Percentiles rank a stretch among this genome's conserved stretches.
Evolutionary conservation across 2,888 invertebrate genomes (phyloP).

Genomic region (Ornithoptera priamus): DNA sequence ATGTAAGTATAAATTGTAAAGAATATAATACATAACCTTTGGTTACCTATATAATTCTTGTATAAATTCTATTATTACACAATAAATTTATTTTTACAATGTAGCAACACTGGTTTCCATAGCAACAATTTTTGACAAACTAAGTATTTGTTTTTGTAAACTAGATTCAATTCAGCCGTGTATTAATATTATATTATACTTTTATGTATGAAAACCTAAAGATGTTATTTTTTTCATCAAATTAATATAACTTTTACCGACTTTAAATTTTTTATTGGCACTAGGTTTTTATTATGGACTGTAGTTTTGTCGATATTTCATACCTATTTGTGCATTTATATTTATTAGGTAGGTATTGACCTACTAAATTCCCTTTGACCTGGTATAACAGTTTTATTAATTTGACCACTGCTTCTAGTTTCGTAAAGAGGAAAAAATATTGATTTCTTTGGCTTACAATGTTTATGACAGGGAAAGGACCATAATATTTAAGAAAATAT

Average conservation of each 20-base stretch:
- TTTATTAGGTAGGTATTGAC: conserved; percentile 43
- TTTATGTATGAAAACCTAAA: neutral
- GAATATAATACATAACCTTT: too few relatives aligned
- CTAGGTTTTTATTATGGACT: neutral
- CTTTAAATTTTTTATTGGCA: neutral
- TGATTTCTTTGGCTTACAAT: neutral
- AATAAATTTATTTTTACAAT: neutral
- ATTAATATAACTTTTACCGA: neutral
- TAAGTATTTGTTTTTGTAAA: conserved; percentile 31
- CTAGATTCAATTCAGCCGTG: neutral
- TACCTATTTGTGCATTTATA: conserved; percentile 17
- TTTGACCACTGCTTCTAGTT: neutral
- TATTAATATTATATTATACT: neutral
- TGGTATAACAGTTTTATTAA: conserved; percentile 8
- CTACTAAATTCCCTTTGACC: conserved; percentile 48
- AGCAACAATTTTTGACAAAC: conserved; percentile 50
- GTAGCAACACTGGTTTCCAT: conserved; percentile 43
- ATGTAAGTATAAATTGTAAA: too few relatives aligned
- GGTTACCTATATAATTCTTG: too few relatives aligned
- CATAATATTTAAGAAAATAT: neutral
- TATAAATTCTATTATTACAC: neutral
- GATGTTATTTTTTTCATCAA: neutral
- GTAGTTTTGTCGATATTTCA: conserved; percentile 56
- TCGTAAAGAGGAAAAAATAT: neutral
- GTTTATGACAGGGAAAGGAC: conserved; percentile 3